phyloP scores from a whole-genome alignment of 1,140 invertebrate genomes.

The Drosophila nigrodunni region DNA sequence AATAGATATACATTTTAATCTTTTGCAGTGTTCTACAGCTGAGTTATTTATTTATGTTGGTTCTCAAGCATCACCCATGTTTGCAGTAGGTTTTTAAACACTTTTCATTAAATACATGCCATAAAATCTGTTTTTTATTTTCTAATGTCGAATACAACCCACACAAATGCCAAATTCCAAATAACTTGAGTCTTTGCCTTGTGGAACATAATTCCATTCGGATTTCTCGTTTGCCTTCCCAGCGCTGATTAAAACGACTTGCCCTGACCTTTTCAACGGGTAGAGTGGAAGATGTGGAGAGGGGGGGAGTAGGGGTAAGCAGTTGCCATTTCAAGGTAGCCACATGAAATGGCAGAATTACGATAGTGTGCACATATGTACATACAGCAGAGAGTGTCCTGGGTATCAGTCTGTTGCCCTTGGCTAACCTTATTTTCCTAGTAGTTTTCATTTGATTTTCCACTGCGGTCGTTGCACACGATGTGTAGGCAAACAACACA shows the following conservation, averaged over 20 bases:
- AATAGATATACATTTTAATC: too few relatives aligned
- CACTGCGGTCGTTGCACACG: slow-evolving; percentile 42
- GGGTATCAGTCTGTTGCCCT: slow-evolving; percentile 46
- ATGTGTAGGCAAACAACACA: slow-evolving; percentile 32
- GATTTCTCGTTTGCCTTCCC: background rate
- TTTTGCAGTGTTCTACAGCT: too few relatives aligned
- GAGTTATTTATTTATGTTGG: too few relatives aligned
- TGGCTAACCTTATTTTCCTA: slow-evolving; percentile 6
- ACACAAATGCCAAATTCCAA: background rate
- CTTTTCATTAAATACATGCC: too few relatives aligned
- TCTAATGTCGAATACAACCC: too few relatives aligned
- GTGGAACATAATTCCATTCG: background rate
- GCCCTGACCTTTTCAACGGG: slow-evolving; percentile 20
- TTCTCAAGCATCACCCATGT: too few relatives aligned
- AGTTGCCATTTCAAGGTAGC: slow-evolving; percentile 33
- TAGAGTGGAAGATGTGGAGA: too few relatives aligned
- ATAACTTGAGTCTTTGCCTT: background rate
- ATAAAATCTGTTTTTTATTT: too few relatives aligned
- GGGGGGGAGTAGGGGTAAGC: background rate
- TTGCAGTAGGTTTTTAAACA: too few relatives aligned
- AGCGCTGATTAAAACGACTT: slow-evolving; percentile 14
- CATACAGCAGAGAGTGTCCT: background rate
- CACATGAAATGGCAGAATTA: slow-evolving; percentile 66
- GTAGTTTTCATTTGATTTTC: slow-evolving; percentile 52
- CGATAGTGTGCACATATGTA: slow-evolving; percentile 19